A percentile compares a stretch with the other conserved stretches of the same genome.
phyloP scores from a whole-genome alignment of 1,140 invertebrate species.

The Drosophila pseudoananassae region DNA sequence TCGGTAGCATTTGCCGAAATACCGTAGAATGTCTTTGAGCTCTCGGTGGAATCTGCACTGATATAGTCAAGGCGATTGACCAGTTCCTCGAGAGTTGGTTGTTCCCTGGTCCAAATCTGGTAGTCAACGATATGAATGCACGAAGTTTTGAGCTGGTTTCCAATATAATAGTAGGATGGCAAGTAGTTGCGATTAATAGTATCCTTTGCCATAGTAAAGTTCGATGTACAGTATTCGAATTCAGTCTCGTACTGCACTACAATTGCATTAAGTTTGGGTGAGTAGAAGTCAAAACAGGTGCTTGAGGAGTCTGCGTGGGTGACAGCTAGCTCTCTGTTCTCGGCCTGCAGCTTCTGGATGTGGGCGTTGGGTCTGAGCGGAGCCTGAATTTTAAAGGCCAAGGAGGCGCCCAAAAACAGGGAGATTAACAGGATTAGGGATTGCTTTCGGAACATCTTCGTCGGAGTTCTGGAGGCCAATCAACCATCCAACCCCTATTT shows the following conservation, averaged over 20 bases:
- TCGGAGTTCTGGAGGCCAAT: background rate
- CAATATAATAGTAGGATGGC: background rate
- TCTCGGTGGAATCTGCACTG: background rate
- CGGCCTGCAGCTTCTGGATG: background rate
- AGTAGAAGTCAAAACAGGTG: background rate
- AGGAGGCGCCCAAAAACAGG: background rate
- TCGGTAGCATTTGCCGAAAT: conserved; percentile 3
- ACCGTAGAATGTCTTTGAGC: background rate
- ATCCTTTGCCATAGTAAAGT: background rate
- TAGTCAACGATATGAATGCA: no score
- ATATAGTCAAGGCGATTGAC: background rate
- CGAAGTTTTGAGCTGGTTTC: background rate
- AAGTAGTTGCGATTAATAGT: background rate
- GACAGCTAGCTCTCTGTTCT: background rate
- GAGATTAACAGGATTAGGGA: background rate
- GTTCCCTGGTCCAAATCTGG: background rate
- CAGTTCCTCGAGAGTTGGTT: background rate
- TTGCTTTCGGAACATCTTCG: background rate
- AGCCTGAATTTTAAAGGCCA: background rate
- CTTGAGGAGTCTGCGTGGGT: background rate
- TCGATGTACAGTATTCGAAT: background rate
- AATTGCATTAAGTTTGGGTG: background rate
- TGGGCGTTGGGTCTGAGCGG: background rate
- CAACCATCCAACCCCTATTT: background rate
- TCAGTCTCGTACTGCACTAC: background rate